phyloP scores from a whole-genome alignment of 2,888 invertebrate genomes.

The Choristoneura rosaceana region DNA sequence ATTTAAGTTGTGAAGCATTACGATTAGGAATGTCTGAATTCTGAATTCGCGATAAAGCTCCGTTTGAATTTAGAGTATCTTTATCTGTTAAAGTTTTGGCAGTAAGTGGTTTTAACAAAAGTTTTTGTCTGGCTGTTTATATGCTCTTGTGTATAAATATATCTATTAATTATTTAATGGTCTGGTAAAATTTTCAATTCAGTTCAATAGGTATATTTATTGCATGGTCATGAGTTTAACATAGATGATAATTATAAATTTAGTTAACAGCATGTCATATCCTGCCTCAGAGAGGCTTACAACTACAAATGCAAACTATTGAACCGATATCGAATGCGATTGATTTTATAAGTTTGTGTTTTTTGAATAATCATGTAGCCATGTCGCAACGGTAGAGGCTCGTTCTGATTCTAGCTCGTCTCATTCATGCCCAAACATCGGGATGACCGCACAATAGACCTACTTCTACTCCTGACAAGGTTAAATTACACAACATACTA shows the following conservation, averaged over 20 bases:
- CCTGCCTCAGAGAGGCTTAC: too few species aligned
- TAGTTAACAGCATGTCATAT: too few species aligned
- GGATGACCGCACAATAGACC: slow-evolving; percentile 12
- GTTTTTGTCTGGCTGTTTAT: not conserved
- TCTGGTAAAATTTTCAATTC: too few species aligned
- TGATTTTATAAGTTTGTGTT: not conserved
- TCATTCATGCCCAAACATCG: slow-evolving; percentile 3
- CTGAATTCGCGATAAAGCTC: not conserved
- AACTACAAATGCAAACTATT: not conserved
- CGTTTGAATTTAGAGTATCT: not conserved
- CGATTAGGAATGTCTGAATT: not conserved
- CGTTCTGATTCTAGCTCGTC: not conserved
- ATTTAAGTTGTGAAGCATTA: slow-evolving; percentile 1
- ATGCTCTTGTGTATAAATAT: too few species aligned
- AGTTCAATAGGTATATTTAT: too few species aligned
- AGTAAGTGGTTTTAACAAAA: not conserved
- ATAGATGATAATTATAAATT: too few species aligned
- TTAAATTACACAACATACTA: slow-evolving; percentile 3
- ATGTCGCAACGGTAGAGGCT: slow-evolving; percentile 1
- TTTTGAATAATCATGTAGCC: not conserved
- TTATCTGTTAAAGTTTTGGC: not conserved
- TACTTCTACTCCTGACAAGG: slow-evolving; percentile 11
- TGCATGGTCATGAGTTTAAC: too few species aligned
- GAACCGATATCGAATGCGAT: not conserved
- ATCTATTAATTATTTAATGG: too few species aligned